Conservation (phyloP, 2,113 vertebrate species). For the Oreotrochilus melanogaster region DNA sequence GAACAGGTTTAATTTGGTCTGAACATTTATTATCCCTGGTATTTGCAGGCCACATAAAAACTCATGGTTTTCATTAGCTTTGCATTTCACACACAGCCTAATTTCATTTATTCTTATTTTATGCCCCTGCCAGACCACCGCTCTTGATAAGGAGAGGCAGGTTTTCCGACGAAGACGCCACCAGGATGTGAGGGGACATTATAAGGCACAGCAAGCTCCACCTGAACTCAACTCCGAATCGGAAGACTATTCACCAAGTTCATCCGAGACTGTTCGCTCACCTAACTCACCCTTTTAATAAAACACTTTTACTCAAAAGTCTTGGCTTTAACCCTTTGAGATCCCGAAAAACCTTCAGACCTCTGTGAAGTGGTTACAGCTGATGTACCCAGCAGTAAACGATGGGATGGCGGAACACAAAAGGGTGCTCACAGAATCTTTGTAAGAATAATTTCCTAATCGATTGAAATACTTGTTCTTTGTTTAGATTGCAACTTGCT, state of each 20-base stretch:
- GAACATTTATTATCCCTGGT: constrained; percentile 51
- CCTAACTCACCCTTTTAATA: constrained; percentile 94
- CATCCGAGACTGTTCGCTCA: constrained; percentile 93
- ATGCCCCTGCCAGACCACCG: constrained; percentile 93
- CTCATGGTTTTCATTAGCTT: constrained; percentile 57
- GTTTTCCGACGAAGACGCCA: constrained; percentile 97
- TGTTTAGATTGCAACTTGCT: constrained; percentile 77
- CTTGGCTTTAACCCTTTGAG: constrained; percentile 85
- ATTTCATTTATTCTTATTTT: constrained; percentile 86
- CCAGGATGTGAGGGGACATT: constrained; percentile 88
- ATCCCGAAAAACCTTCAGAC: constrained; percentile 74
- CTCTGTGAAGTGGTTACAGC: constrained; percentile 71
- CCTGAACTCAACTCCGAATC: constrained; percentile 91
- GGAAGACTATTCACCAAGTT: constrained; percentile 93
- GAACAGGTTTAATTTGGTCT: constrained; percentile 48
- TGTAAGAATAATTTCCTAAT: constrained; percentile 70
- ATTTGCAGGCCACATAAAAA: constrained; percentile 36
- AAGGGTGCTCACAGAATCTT: constrained; percentile 75
- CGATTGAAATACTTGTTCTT: constrained; percentile 67
- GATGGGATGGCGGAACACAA: constrained; percentile 63
- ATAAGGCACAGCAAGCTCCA: constrained; percentile 81
- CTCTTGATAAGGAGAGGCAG: constrained; percentile 99
- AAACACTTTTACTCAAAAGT: constrained; percentile 78
- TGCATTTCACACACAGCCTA: constrained; percentile 76
- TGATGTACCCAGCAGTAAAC: constrained; percentile 63